Evolutionary conservation across 2,113 vertebrate genomes (phyloP).

Genomic region (Sminthopsis crassicaudata): DNA sequence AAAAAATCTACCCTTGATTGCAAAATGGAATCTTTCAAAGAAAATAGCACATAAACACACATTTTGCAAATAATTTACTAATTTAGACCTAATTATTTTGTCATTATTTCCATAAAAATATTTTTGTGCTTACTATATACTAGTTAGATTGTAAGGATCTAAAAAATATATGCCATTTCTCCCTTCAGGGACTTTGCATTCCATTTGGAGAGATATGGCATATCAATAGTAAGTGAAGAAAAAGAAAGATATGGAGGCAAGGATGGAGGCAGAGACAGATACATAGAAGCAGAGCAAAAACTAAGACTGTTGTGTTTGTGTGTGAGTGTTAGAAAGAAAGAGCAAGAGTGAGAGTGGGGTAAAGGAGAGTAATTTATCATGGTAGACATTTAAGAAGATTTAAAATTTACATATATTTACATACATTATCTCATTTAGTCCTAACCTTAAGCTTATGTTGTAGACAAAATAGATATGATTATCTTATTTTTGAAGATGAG

Average conservation of each 20-base stretch:
- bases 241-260: not conserved
- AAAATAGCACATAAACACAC: not conserved
- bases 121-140: not conserved
- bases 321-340: too few relatives aligned
- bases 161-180: not conserved
- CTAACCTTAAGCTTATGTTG: not conserved
- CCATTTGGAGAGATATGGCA: not conserved
- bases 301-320: not conserved
- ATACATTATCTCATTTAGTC: not conserved
- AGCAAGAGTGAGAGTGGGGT: not conserved
- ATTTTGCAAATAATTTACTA: not conserved
- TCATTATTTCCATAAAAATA: not conserved
- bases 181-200: not conserved
- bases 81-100: not conserved
- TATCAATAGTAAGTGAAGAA: not conserved
- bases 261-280: not conserved
- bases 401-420: not conserved
- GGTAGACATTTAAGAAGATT: not conserved
- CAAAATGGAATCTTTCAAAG: not conserved
- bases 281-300: not conserved
- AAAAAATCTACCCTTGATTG: not conserved
- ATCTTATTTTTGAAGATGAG: not conserved
- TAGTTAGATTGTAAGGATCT: not conserved
- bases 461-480: not conserved
- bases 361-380: not conserved